Base-by-base conservation (phyloP, 2,113 vertebrate species). In the Zosterops japonicus region DNA sequence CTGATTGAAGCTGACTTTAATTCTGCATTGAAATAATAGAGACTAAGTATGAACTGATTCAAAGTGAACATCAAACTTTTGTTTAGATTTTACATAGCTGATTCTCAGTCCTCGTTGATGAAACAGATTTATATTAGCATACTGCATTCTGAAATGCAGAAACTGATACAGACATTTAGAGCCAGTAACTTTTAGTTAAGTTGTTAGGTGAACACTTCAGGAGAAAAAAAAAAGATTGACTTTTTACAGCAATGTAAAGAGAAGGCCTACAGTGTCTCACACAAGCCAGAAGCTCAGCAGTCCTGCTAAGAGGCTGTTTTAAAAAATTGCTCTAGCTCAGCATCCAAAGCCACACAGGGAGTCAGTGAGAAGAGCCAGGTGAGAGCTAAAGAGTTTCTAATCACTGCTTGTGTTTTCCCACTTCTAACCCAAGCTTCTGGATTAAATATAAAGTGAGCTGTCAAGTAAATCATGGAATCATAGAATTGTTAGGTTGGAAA, bases 391-490 rank as follows among this genome's bases (percentile, higher is more conserved):
- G 64, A 83, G 69, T 91, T 93, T 91, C 92, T 96, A 74, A 94
- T 95, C 85, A 75, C 42, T 89, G 85, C 90, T 76, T 49, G 68
- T 90, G 81, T 92, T 94, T 81, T 75, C 67, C 88, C 89, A 89
- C 91, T 89, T 96, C 86, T 87, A 95, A 91, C 42, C 35, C 60
- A 67, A 82, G 78, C 60, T 94, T 90, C 91, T 96, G 95, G 91
- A 90, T 72, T 65, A 84, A 87, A 90, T 94, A 93, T 84, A 95
- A 96, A 97, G 93, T 91, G 93, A 97, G 75, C 94, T 96, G 93
- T 97, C 96, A 97, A 96, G 88, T 64, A 78, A 89, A 92, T 92
- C 90, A 87, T 41, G 64, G 83, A 87, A 50, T 68, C 69, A 75
- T 69, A 75, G 69, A 92, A 87, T 76, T 1, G 10, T 69, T 91